A percentile compares a stretch with the other conserved stretches of the same genome.
Conservation (phyloP, 2,888 invertebrate species). For the Agapostemon virescens region DNA sequence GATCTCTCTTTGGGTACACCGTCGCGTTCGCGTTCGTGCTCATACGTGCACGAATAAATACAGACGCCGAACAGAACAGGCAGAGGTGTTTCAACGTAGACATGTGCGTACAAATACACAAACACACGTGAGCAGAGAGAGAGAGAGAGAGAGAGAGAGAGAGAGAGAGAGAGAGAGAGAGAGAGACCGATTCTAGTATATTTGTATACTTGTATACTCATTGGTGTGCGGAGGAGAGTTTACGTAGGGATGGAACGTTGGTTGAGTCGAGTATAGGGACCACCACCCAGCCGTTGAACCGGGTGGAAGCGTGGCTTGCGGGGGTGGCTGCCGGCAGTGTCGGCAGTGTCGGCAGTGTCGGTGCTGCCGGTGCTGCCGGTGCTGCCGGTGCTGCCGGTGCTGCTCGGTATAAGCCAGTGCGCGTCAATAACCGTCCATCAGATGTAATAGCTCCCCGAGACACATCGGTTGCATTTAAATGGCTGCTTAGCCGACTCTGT, state of each 20-base stretch:
- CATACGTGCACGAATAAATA: constrained; percentile 28
- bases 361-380: constrained; percentile 43
- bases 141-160: constrained; percentile 5
- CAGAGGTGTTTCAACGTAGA: not conserved
- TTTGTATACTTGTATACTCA: not conserved
- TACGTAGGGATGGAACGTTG: constrained; percentile 52
- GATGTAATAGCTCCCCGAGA: constrained; percentile 81
- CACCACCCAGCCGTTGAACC: constrained; percentile 33
- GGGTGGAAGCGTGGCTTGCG: constrained; percentile 45
- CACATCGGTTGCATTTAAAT: constrained; percentile 81
- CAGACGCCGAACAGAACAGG: constrained; percentile 35
- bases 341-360: constrained; percentile 27
- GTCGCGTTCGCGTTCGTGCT: constrained; percentile 28
- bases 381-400: constrained; percentile 62
- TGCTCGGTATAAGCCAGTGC: constrained; percentile 79
- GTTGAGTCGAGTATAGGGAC: constrained; percentile 47
- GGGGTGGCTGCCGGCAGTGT: constrained; percentile 43
- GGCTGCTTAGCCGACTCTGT: constrained; percentile 81
- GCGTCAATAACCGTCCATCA: constrained; percentile 81
- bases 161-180: constrained; percentile 26
- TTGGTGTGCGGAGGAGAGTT: constrained; percentile 43
- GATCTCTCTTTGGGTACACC: constrained; percentile 15
- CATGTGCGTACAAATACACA: constrained; percentile 8
- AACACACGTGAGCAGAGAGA: too few species aligned
- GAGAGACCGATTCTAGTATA: not conserved